Percentiles rank a stretch among this genome's conserved stretches.
Evolutionary conservation across 2,113 vertebrate species (phyloP).

Genomic region (Podarcis muralis): DNA sequence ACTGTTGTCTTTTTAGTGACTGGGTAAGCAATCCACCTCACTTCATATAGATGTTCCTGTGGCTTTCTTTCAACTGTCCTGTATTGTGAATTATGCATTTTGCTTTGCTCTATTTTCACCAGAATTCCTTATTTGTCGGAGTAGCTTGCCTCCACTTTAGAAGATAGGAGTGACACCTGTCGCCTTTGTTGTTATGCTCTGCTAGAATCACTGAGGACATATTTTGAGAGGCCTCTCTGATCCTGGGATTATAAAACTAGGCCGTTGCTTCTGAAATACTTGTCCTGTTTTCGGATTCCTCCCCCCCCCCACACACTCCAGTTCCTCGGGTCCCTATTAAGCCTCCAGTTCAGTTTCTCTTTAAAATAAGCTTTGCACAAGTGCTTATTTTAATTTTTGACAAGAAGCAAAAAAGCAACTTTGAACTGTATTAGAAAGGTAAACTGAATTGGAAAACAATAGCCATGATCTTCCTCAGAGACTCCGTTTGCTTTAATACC

Average conservation of each 20-base stretch:
- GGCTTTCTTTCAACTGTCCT: slow-evolving; percentile 25
- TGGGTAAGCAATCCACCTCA: slow-evolving; percentile 48
- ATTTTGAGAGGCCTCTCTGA: not conserved
- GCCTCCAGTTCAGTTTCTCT: not conserved
- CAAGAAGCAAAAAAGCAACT: not conserved
- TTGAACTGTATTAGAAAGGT: not conserved
- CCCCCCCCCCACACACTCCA: slow-evolving; percentile 12
- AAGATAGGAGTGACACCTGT: slow-evolving; percentile 20
- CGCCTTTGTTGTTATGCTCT: slow-evolving; percentile 6
- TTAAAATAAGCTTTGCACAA: not conserved
- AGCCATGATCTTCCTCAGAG: not conserved
- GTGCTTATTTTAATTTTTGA: not conserved
- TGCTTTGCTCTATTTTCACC: slow-evolving; percentile 34
- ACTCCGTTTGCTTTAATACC: not conserved
- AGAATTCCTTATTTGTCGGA: slow-evolving; percentile 19
- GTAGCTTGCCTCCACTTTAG: slow-evolving; percentile 22
- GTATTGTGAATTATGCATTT: slow-evolving; percentile 36
- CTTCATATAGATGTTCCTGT: slow-evolving; percentile 48
- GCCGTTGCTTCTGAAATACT: not conserved
- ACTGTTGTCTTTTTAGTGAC: slow-evolving; percentile 50
- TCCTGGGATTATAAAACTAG: not conserved
- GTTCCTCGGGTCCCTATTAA: slow-evolving; percentile 8
- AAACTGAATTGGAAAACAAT: not conserved
- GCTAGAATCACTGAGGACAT: not conserved
- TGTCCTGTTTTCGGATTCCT: not conserved